Evolutionary conservation across 2,888 invertebrate genomes (phyloP), one percentile per base, ranked within the genome.

Genomic region (Hypomecis atomaria): DNA sequence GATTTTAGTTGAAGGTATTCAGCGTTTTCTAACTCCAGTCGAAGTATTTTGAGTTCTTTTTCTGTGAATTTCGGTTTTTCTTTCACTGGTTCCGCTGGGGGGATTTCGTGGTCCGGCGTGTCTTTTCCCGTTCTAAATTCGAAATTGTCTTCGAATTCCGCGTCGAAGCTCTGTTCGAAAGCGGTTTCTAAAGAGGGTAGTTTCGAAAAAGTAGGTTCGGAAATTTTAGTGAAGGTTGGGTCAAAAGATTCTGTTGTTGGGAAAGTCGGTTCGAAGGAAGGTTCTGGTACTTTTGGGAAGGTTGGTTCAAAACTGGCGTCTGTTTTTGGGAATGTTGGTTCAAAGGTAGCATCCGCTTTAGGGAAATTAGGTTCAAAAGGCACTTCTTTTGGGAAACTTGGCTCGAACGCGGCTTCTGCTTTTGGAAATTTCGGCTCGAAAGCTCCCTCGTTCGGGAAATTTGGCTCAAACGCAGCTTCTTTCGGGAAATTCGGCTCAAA

Each of bases 1-100:
- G 95, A 94, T 71, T 96, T 96, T 75, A 97, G 91, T 69, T 94
- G 94, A 37, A 96, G 82, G 66, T 95, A 91, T 72, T 95, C 94
- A 2, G 94, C 94, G 72, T 95, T 95, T 82, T 95, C 95, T n/a
- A 95, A 84, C 79, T 95, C 95, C 5, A 95, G 79, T 58, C 95
- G 84, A 52, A 94, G 80, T 40, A 95, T 87, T 76, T 92, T 93
- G 0, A 93, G 78, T 75, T 94, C 94, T 62, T 94, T 94, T 49
- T 94, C 94, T 0, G 94, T 93, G 64, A 95, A 78, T 82, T 94
- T 92, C 0, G 94, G 88, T 79, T 91, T 92, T 59, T 92, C 92
- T 69, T 77, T 74, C 0, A 75, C 66, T 0, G 79, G 77, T 73
- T 85, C 85, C 0, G 75, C 64, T 0, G 79, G 77, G 0, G 78